phyloP scores from a whole-genome alignment of 2,113 vertebrate species.

The Stegastes partitus region DNA sequence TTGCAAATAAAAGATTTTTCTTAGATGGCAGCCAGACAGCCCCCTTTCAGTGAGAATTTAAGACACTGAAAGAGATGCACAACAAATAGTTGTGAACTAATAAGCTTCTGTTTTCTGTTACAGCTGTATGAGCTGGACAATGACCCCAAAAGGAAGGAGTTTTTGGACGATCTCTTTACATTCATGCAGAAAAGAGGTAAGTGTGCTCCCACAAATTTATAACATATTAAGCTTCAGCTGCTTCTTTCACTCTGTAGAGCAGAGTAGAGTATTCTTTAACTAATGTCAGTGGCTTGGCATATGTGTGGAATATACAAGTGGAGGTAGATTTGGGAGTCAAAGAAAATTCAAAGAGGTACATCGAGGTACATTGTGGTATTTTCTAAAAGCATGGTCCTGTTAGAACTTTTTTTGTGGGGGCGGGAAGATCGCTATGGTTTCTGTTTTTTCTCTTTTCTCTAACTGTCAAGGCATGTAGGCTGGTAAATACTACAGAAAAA shows the following conservation, averaged over 20 bases:
- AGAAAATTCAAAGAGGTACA: background rate
- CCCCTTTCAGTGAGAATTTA: background rate
- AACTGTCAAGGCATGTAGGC: background rate
- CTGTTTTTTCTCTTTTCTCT: background rate
- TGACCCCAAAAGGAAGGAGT: constrained; percentile 95
- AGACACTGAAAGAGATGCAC: background rate
- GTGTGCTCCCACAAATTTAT: background rate
- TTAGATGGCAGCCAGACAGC: background rate
- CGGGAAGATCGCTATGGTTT: background rate
- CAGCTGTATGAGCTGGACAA: constrained; percentile 96
- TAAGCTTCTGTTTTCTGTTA: constrained; percentile 7
- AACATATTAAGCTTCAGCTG: background rate
- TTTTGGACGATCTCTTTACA: constrained; percentile 96
- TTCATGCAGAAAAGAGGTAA: constrained; percentile 99
- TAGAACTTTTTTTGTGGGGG: too few species aligned
- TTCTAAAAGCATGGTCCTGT: background rate
- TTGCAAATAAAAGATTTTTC: background rate
- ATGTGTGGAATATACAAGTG: background rate
- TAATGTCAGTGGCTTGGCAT: background rate
- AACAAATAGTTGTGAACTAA: background rate
- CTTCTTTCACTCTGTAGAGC: background rate
- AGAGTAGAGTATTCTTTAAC: background rate
- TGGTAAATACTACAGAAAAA: background rate
- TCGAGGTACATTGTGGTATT: background rate
- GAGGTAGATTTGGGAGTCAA: background rate